Evolutionary conservation across 2,797 vertebrate genomes (phyloP), one percentile per base, ranked within the genome.

Genomic region (Neoniphon sammara): DNA sequence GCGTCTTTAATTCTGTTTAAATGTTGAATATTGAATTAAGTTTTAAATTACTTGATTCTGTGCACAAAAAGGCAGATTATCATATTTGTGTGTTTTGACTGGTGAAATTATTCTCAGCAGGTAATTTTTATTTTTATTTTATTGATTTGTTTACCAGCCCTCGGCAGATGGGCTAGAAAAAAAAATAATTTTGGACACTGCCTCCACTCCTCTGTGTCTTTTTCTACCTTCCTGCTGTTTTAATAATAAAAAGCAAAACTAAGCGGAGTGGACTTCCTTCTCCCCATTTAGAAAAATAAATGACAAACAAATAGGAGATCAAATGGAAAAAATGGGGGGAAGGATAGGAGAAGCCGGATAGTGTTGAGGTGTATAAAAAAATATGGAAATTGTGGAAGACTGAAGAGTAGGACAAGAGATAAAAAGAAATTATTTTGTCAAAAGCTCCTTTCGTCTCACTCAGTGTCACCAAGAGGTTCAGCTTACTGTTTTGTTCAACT

Each of bases 341-440:
- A 54, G 55, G 39, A 44, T 44, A 49, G 39, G 21, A 30, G 27
- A 46, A 71, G 72, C 80, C 44, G 59, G 66, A 69, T 60, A 8
- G 67, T 66, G 66, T 4, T 12, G 65, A 71, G 34, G 49, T 52
- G 63, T 63, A 73, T 73, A 62, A 72, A 81, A 81, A 72, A 82
- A 66, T 61, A 34, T 71, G 69, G 59, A 53, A 83, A 82, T 14
- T 1, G 31, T 14, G 21, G 49, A 66, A 60, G 17, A 77, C 55
- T 31, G 69, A 66, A 27, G 27, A 74, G 59, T 50, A 52, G 31
- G 69, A 70, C 30, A 66, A 18, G 39, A 73, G 79, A 78, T 78
- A 80, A 83, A 82, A 85, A 77, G 34, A 85, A 77, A 88, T 85
- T 21, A 86, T 87, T 82, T 87, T 79, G 82, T 86, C 87, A 88